Percentiles rank a stretch among this genome's conserved stretches.
These are phyloP conservation scores for Tachyglossus aculeatus DNA, from an alignment of 2,797 vertebrate genomes.

Conservation along the genomic window DNA sequence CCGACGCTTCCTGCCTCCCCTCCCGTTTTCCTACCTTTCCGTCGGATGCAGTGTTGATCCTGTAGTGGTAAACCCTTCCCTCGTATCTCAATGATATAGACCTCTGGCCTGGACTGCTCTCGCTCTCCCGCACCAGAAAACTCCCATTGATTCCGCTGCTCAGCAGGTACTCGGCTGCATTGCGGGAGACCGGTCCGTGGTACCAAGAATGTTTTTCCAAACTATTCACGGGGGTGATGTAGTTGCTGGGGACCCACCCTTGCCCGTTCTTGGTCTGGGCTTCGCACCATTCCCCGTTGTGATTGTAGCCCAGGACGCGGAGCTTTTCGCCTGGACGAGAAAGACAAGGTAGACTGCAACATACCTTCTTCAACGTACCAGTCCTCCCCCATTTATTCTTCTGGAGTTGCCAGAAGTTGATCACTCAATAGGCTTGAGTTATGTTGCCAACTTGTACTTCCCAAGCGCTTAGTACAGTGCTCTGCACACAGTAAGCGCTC, in stretches of 20 bases:
- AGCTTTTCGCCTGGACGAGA: conserved; percentile 89
- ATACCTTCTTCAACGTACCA: rapidly evolving
- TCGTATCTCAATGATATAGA: conserved; percentile 96
- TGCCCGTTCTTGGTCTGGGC: conserved; percentile 97
- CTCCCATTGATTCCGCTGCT: conserved; percentile 98
- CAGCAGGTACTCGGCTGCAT: conserved; percentile 95
- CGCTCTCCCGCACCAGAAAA: conserved; percentile 96
- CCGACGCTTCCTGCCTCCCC: not conserved
- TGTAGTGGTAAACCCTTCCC: conserved; percentile 96
- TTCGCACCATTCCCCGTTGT: conserved; percentile 98
- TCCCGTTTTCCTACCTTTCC: conserved; percentile 83
- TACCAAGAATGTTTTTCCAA: conserved; percentile 99
- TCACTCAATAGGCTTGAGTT: not conserved
- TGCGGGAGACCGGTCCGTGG: conserved; percentile 94
- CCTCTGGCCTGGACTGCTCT: conserved; percentile 96
- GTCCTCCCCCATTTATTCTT: not conserved
- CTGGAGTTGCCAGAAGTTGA: not conserved
- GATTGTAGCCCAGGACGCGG: conserved; percentile 95
- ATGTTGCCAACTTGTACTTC: too few species aligned
- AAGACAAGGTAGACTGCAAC: not conserved
- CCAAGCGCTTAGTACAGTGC: too few species aligned
- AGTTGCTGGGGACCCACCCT: conserved; percentile 99
- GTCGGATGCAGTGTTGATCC: conserved; percentile 96
- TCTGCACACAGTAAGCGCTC: too few species aligned
- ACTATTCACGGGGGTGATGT: conserved; percentile 97